phyloP scores from a whole-genome alignment of 2,797 vertebrate species.

The Cirrhinus molitorella region DNA sequence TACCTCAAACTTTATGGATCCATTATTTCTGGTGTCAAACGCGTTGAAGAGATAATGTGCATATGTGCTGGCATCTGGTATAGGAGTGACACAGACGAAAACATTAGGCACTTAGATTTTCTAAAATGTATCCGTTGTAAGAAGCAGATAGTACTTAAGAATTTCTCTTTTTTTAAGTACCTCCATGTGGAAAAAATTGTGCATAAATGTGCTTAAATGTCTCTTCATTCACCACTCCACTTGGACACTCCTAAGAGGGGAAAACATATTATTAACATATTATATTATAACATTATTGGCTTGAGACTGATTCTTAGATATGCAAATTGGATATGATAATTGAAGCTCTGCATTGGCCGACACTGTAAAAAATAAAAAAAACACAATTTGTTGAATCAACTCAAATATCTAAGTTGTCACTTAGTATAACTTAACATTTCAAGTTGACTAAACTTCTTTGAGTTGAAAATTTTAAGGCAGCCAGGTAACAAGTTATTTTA shows the following conservation, averaged over 20 bases:
- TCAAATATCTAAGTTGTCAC: too few species aligned
- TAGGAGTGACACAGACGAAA: slow-evolving; percentile 51
- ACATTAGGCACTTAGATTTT: background rate
- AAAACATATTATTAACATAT: background rate
- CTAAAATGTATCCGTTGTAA: too few species aligned
- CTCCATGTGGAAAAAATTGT: slow-evolving; percentile 98
- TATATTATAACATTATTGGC: background rate
- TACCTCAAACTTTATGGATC: slow-evolving; percentile 99
- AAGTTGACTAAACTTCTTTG: too few species aligned
- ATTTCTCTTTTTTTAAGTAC: slow-evolving; percentile 69
- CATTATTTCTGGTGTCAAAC: slow-evolving; percentile 93
- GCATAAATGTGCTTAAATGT: slow-evolving; percentile 98
- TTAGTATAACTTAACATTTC: too few species aligned
- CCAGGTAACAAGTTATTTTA: too few species aligned
- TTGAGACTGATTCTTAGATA: background rate
- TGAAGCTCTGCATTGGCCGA: too few species aligned
- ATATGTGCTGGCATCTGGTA: slow-evolving; percentile 94
- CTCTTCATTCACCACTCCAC: slow-evolving; percentile 95
- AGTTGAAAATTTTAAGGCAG: too few species aligned
- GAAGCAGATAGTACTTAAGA: background rate
- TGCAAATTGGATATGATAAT: background rate
- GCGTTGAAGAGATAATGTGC: slow-evolving; percentile 98
- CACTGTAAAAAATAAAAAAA: too few species aligned
- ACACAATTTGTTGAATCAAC: too few species aligned
- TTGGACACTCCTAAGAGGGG: slow-evolving; percentile 90